Conservation (phyloP, 2,113 vertebrate genomes). For the Toxotes chatareus region DNA sequence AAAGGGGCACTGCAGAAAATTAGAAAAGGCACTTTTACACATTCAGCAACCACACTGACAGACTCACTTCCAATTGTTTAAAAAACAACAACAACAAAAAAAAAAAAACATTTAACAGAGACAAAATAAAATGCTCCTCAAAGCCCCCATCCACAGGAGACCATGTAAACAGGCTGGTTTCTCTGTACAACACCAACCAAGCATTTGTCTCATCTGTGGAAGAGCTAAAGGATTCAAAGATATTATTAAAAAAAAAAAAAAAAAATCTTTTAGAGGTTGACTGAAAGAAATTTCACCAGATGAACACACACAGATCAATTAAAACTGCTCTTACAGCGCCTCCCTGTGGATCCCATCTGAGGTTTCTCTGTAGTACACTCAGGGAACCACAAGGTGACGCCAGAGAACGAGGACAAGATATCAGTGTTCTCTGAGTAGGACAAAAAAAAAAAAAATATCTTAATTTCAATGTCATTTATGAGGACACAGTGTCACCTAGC, state of each 20-base stretch:
- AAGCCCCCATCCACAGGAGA: conserved; percentile 64
- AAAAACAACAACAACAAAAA: not conserved
- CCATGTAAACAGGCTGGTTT: conserved; percentile 94
- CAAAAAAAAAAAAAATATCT: not conserved
- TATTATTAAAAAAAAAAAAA: conserved; percentile 45
- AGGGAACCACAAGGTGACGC: conserved; percentile 75
- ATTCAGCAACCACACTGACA: conserved; percentile 76
- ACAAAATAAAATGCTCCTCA: not conserved
- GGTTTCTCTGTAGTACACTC: conserved; percentile 85
- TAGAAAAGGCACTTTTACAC: conserved; percentile 88
- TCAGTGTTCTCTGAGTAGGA: not conserved
- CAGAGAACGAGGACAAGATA: not conserved
- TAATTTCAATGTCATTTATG: not conserved
- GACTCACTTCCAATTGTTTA: conserved; percentile 9
- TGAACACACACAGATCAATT: conserved; percentile 38
- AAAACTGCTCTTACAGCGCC: conserved; percentile 64
- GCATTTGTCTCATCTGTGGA: conserved; percentile 51
- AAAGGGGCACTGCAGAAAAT: conserved; percentile 35
- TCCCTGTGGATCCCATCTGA: conserved; percentile 72
- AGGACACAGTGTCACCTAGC: conserved; percentile 37
- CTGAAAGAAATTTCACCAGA: conserved; percentile 63
- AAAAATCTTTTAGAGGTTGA: conserved; percentile 23
- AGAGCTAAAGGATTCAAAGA: conserved; percentile 15
- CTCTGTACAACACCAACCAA: conserved; percentile 97
- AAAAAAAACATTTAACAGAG: not conserved